Evolutionary conservation across 2,113 vertebrate genomes (phyloP).

Genomic region (Entelurus aequoreus): DNA sequence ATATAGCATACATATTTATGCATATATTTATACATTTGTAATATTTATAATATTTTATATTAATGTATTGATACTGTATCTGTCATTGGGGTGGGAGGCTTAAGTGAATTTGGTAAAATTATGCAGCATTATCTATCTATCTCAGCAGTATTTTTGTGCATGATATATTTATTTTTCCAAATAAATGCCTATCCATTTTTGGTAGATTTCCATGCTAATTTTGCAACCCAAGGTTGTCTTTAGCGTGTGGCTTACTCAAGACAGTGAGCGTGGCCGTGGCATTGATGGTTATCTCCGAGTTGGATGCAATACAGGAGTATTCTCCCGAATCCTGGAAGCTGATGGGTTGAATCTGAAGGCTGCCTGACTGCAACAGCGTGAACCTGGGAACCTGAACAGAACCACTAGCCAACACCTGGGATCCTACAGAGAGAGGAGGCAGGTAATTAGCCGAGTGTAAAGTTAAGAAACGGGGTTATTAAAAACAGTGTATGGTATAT

Average conservation of each 20-base stretch:
- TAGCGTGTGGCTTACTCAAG: constrained; percentile 78
- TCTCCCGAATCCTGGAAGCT: constrained; percentile 82
- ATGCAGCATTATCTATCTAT: no score
- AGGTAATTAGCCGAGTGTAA: constrained; percentile 12
- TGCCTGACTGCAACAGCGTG: constrained; percentile 84
- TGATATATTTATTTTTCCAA: no score
- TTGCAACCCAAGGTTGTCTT: neutral
- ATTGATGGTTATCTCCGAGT: constrained; percentile 77
- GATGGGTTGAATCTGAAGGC: constrained; percentile 81
- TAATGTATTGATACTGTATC: no score
- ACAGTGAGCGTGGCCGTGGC: constrained; percentile 80
- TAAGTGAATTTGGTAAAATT: no score
- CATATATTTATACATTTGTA: no score
- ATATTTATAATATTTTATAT: no score
- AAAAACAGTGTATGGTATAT: neutral
- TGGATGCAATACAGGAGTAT: constrained; percentile 84
- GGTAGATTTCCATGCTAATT: no score
- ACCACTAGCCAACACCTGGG: constrained; percentile 84
- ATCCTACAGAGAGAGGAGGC: constrained; percentile 60
- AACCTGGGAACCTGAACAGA: constrained; percentile 83
- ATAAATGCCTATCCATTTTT: no score
- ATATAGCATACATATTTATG: no score
- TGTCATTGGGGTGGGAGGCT: no score
- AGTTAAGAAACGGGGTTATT: neutral
- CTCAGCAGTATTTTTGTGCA: no score